Percentiles rank a stretch among this genome's conserved stretches.
Conservation (phyloP, 1,140 invertebrate species). For the Intoshia linei region DNA sequence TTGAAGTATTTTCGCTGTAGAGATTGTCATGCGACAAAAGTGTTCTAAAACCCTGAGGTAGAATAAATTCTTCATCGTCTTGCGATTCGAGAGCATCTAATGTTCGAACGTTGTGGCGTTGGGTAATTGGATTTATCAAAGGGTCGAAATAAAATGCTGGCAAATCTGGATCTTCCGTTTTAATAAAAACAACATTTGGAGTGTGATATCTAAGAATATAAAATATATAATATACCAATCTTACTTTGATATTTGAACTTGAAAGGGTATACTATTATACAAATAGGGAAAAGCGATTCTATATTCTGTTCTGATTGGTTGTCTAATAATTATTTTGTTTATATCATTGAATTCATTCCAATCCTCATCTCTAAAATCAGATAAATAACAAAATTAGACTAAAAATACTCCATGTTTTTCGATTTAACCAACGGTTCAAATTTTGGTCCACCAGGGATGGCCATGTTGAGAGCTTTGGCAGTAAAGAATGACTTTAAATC, state of each 20-base stretch:
- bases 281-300: slow-evolving; percentile 93
- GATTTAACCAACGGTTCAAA: slow-evolving; percentile 97
- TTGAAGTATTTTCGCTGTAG: slow-evolving; percentile 90
- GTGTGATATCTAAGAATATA: slow-evolving; percentile 55
- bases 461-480: slow-evolving; percentile 93
- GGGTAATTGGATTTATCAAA: slow-evolving; percentile 86
- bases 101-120: slow-evolving; percentile 49
- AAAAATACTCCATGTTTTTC: slow-evolving; percentile 44
- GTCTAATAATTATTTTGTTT: slow-evolving; percentile 94
- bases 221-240: slow-evolving; percentile 5
- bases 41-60: slow-evolving; percentile 55
- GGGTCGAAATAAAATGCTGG: slow-evolving; percentile 99
- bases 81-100: slow-evolving; percentile 27
- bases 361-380: slow-evolving; percentile 53
- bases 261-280: slow-evolving; percentile 82
- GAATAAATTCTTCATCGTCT: slow-evolving; percentile 62
- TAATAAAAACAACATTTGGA: slow-evolving; percentile 92
- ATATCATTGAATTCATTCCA: slow-evolving; percentile 99
- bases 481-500: slow-evolving; percentile 98
- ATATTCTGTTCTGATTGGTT: slow-evolving; percentile 89
- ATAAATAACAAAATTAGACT: background rate
- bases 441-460: slow-evolving; percentile 96
- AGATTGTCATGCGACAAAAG: slow-evolving; percentile 69
- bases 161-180: slow-evolving; percentile 97
- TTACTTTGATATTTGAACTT: slow-evolving; percentile 21